Evolutionary conservation across 2,888 invertebrate species (phyloP).

Genomic region (Aquatica leii): DNA sequence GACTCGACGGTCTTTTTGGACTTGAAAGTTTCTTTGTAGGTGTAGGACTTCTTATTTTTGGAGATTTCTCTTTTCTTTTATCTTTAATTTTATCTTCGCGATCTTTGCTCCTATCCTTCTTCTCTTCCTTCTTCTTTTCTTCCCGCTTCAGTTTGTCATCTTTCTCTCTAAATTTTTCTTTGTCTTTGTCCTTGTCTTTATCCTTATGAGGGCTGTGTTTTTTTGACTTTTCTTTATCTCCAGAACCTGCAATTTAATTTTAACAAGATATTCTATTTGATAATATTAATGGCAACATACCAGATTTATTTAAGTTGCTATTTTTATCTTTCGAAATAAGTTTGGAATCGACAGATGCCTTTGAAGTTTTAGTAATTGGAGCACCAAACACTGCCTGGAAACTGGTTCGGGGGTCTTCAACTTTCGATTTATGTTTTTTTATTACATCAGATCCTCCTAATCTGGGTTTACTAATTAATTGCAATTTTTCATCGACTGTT

Average conservation of each 20-base stretch:
- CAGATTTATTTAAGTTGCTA: constrained; percentile 38
- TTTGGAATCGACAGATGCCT: constrained; percentile 73
- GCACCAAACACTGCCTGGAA: constrained; percentile 86
- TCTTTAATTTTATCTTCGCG: constrained; percentile 64
- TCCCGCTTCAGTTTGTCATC: constrained; percentile 60
- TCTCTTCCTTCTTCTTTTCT: constrained; percentile 57
- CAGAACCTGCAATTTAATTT: constrained; percentile 51
- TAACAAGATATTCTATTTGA: too few species aligned
- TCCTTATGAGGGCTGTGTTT: constrained; percentile 68
- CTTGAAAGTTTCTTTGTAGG: constrained; percentile 52
- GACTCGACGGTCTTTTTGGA: constrained; percentile 7
- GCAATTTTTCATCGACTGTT: constrained; percentile 56
- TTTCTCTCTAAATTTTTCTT: constrained; percentile 60
- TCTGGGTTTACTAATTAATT: constrained; percentile 77
- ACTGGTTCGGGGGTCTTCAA: constrained; percentile 61
- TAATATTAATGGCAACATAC: constrained; percentile 34
- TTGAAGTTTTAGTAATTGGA: constrained; percentile 80
- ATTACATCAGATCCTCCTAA: constrained; percentile 63
- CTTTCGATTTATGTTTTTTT: constrained; percentile 57
- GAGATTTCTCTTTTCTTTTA: constrained; percentile 61
- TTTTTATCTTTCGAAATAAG: constrained; percentile 39
- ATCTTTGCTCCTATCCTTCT: constrained; percentile 61
- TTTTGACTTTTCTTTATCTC: constrained; percentile 56
- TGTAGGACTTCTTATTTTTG: constrained; percentile 53
- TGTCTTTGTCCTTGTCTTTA: constrained; percentile 65